Evolutionary conservation across 2,113 vertebrate genomes (phyloP).

Genomic region (Brachionichthys hirsutus): DNA sequence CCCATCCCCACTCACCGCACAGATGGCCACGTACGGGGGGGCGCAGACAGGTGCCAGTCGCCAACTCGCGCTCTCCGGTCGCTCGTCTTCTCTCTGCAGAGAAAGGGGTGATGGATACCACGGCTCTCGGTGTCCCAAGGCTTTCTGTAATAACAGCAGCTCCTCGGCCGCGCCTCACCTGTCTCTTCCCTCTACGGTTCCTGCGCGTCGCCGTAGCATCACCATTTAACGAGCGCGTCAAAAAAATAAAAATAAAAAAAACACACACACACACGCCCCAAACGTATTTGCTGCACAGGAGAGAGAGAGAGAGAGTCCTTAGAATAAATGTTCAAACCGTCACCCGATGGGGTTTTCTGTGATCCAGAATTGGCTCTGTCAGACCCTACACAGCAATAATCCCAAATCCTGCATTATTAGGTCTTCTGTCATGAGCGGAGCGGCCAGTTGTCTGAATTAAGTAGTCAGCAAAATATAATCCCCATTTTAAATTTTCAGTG

Average conservation of each 20-base stretch:
- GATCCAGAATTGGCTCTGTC: constrained; percentile 32
- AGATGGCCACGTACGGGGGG: constrained; percentile 69
- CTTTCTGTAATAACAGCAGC: constrained; percentile 40
- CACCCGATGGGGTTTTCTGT: constrained; percentile 13
- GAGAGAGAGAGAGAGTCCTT: constrained; percentile 6
- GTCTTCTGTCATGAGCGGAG: constrained; percentile 32
- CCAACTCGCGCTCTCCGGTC: constrained; percentile 49
- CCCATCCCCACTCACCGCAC: constrained; percentile 67
- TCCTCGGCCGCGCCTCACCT: constrained; percentile 75
- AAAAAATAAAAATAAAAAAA: constrained; percentile 30
- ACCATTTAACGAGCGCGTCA: constrained; percentile 54
- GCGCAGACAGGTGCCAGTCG: constrained; percentile 63
- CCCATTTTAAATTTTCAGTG: constrained; percentile 66
- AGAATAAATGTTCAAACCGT: constrained; percentile 1
- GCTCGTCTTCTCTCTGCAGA: constrained; percentile 38
- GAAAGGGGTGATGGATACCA: constrained; percentile 33
- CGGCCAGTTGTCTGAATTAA: constrained; percentile 46
- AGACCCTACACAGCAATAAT: constrained; percentile 24
- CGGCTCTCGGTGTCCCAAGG: constrained; percentile 49
- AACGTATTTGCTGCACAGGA: no score
- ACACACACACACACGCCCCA: no score
- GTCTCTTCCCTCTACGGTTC: constrained; percentile 62
- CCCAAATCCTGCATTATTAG: constrained; percentile 49
- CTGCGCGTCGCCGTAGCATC: constrained; percentile 69
- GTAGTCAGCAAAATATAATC: constrained; percentile 61